phyloP scores from a whole-genome alignment of 2,797 vertebrate species.

The Sebastes miniatus region DNA sequence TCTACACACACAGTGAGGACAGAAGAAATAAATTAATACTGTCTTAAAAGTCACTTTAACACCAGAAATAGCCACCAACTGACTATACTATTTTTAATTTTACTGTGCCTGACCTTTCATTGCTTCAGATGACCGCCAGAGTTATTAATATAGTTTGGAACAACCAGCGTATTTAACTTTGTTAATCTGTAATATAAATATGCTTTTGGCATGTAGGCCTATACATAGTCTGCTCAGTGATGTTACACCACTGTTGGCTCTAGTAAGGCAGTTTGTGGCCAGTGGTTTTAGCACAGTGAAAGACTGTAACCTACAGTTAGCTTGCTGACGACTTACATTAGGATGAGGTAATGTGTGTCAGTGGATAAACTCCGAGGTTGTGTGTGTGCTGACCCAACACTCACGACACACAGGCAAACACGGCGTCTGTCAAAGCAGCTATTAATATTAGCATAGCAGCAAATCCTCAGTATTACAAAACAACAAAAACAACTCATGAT shows the following conservation, averaged over 20 bases:
- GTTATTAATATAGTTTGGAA: not conserved
- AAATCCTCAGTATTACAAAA: slow-evolving; percentile 36
- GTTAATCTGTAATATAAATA: not conserved
- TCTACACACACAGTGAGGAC: not conserved
- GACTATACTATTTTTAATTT: not conserved
- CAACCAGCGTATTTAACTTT: not conserved
- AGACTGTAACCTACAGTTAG: not conserved
- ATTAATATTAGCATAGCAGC: slow-evolving; percentile 19
- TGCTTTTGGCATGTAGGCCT: not conserved
- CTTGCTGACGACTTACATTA: not conserved
- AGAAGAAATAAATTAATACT: not conserved
- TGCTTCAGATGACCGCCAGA: not conserved
- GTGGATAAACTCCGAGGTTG: not conserved
- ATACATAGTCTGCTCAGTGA: not conserved
- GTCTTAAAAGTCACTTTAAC: not conserved
- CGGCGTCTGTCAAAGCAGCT: slow-evolving; percentile 16
- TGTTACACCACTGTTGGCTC: not conserved
- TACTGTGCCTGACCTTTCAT: not conserved
- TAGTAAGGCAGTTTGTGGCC: no score
- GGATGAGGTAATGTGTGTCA: slow-evolving; percentile 12
- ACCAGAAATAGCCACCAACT: not conserved
- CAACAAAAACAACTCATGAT: slow-evolving; percentile 41
- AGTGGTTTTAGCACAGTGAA: not conserved
- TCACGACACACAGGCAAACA: not conserved
- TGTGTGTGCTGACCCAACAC: slow-evolving; percentile 8